phyloP scores from a whole-genome alignment of 2,113 vertebrate species.

The Hemicordylus capensis region DNA sequence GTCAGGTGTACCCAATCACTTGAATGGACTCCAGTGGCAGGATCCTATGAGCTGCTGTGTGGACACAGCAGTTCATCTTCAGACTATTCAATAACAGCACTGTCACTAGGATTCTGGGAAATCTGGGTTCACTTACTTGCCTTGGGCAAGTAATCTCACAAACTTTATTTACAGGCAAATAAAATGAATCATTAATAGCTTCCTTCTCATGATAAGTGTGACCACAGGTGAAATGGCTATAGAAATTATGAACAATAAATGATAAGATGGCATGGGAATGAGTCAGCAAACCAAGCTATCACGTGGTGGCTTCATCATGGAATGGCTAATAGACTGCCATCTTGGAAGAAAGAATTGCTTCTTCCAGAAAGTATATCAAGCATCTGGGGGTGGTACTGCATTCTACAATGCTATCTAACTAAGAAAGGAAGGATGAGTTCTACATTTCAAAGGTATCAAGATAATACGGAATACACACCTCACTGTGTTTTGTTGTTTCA shows the following conservation, averaged over 20 bases:
- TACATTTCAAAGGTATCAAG: slow-evolving; percentile 13
- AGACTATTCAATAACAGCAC: neutral
- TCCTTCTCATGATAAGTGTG: neutral
- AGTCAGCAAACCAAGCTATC: neutral
- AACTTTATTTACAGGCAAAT: neutral
- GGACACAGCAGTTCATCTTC: neutral
- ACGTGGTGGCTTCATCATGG: neutral
- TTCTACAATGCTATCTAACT: slow-evolving; percentile 1
- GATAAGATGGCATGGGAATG: neutral
- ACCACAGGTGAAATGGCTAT: neutral
- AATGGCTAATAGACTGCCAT: neutral
- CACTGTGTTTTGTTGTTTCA: neutral
- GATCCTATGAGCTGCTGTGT: neutral
- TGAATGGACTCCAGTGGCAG: neutral
- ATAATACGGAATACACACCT: slow-evolving; percentile 5
- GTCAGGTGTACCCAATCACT: no score
- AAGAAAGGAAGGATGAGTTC: neutral
- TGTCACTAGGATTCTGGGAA: neutral
- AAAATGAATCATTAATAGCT: neutral
- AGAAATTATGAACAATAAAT: neutral
- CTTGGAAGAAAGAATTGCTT: no score
- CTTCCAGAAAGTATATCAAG: slow-evolving; percentile 20
- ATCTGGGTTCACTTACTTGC: neutral
- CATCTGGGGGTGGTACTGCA: neutral
- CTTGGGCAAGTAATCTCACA: neutral